A percentile compares a stretch with the other conserved stretches of the same genome.
These are phyloP conservation scores for Varanus salvator DNA, from an alignment of 2,113 vertebrate species.

Conservation along the genomic window DNA sequence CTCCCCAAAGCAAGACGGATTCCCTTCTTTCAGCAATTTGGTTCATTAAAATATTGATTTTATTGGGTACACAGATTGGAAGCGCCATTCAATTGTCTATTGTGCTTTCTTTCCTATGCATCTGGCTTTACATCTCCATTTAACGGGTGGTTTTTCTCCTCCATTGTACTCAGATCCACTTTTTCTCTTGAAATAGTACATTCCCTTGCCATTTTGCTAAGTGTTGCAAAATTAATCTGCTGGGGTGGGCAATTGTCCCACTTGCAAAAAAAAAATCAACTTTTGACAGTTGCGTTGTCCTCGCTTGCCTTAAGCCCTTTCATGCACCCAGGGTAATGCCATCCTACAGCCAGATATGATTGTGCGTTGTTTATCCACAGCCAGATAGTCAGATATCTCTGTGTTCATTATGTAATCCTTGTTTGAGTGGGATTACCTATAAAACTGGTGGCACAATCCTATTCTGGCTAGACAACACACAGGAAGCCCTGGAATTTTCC, in stretches of 20 bases:
- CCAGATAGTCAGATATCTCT: background rate
- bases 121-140: constrained; percentile 49
- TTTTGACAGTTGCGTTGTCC: background rate
- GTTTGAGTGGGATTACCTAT: background rate
- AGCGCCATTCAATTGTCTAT: constrained; percentile 56
- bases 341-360: background rate
- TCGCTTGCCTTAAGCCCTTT: background rate
- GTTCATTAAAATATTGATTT: constrained; percentile 62
- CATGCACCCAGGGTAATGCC: background rate
- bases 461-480: too few species aligned
- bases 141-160: constrained; percentile 60
- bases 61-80: constrained; percentile 38
- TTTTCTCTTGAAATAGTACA: constrained; percentile 40
- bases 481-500: too few species aligned
- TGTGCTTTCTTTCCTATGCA: constrained; percentile 49
- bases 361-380: background rate
- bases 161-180: constrained; percentile 18
- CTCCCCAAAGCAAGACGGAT: constrained; percentile 48
- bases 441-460: too few species aligned
- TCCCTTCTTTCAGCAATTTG: constrained; percentile 64
- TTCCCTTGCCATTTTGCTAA: background rate
- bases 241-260: background rate
- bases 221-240: background rate
- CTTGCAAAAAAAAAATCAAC: background rate
- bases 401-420: background rate